Evolutionary conservation across 2,113 vertebrate species (phyloP), one percentile per base, ranked within the genome.

Genomic region (Spea multiplicata): DNA sequence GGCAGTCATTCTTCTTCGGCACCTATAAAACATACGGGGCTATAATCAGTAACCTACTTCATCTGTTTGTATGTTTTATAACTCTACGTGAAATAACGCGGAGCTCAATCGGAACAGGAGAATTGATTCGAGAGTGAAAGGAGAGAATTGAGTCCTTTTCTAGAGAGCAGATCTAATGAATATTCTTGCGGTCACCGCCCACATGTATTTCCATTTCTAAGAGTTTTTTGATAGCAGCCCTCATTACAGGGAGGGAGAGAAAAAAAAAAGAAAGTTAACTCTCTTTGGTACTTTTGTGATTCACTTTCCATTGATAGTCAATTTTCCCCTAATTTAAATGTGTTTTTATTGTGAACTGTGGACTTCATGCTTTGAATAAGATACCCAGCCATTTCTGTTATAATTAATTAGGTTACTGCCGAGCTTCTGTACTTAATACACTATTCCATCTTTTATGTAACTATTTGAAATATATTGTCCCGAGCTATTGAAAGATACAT

Each of bases 291-390:
- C 74, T 49, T 76, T 76, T 76, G 74, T 76, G 30, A 76, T 69
- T 68, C 66, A 47, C 52, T 76, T 76, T 76, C 66, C 65, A 76
- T 76, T 76, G 74, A 76, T 76, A 76, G 74, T 76, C 45, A 76
- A 76, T 76, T 76, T 67, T 59, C 52, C 49, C 65, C 74, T 50
- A 75, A 76, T 76, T 76, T 68, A 76, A 57, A 76, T 76, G 49
- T 76, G 46, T 65, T 68, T 76, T 67, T 57, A 67, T 59, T 59
- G 66, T 45, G 74, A 57, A 76, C n/a, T 10, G 44, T n/a, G 5
- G 52, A 8, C 74, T 76, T 46, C 53, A 66, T 48, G n/a, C 74
- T 45, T 17, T 68, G n/a, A 57, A 57, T 67, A 1, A 76, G 55
- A 59, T 47, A 53, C 66, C 65, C 61, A 65, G 50, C 17, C 46